Base-by-base conservation (phyloP, 1,140 invertebrate genomes). In the Hylyphantes graminicola region DNA sequence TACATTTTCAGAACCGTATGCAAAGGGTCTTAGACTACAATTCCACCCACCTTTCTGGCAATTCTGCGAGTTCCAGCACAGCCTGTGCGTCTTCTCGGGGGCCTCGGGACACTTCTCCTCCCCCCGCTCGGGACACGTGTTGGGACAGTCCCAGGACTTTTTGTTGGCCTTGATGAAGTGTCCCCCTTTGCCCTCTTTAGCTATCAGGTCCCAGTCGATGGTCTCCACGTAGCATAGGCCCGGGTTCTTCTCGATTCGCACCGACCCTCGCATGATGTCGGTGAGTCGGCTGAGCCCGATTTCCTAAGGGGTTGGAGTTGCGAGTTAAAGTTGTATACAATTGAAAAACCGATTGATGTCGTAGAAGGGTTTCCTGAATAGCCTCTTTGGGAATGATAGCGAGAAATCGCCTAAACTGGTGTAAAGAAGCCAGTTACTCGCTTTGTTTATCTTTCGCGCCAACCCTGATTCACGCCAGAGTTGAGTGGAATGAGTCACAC, bases 181-280 rank as follows among this genome's bases (percentile, higher is more conserved):
- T 80, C 90, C 90, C 0, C 90, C 92, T 78, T 90, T 90, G 1
- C 90, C 90, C 85, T 90, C 90, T 6, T 90, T 90, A 4, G 93
- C 92, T 74, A 98, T 95, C 70, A 91, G 88, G 67, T 92, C 90
- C 97, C 98, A 99, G 88, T 98, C 93, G 53, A 99, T 93, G 0
- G 96, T 97, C 84, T 96, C 92, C 17, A 94, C 93, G 89, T 95
- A 98, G 89, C 97, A 99, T 0, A 99, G 91, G 35, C 92, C 91
- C 1, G 93, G 93, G 91, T 98, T 98, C 88, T 95, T 95, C 86
- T 95, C 94, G 57, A 99, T 94, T 10, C 95, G 92, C 0, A 99
- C 95, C 0, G 93, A 93, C 0, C 97, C 97, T 78, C 94, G 92
- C 76, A 93, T 89, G 86, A 99, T 96, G 78, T 93, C 92, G 15